These are phyloP conservation scores for Aldabrachelys gigantea DNA, from an alignment of 2,113 vertebrate species.

Conservation along the genomic window DNA sequence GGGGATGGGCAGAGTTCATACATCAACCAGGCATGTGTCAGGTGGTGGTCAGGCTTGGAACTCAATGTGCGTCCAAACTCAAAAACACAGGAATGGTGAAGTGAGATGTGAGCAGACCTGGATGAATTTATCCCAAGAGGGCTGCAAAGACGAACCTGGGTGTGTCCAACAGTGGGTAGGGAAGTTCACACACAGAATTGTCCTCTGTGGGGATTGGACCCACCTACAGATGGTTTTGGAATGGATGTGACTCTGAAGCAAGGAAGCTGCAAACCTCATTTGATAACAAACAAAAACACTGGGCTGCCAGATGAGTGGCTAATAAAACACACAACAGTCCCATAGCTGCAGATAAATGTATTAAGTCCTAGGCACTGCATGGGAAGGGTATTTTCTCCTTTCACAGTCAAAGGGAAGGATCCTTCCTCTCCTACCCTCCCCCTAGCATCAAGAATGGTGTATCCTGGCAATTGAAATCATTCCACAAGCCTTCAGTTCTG, in stretches of 20 bases:
- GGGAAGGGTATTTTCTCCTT: background rate
- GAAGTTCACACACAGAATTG: background rate
- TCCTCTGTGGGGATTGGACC: fast-evolving
- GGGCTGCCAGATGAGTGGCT: background rate
- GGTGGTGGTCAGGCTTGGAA: background rate
- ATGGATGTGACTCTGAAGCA: conserved; percentile 17
- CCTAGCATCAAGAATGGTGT: background rate
- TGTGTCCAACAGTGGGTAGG: background rate
- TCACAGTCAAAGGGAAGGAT: background rate
- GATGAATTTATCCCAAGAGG: background rate
- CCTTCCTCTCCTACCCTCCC: background rate
- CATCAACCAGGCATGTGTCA: background rate
- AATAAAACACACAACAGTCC: background rate
- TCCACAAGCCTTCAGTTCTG: fast-evolving
- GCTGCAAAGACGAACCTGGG: background rate
- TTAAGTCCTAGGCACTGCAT: background rate
- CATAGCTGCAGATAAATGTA: background rate
- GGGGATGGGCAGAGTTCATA: background rate
- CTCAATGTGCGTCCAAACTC: background rate
- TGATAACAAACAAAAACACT: background rate
- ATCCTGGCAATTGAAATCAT: background rate
- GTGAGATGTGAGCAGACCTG: background rate
- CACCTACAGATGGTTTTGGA: background rate
- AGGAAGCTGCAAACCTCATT: background rate
- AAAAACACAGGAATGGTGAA: background rate